These are phyloP conservation scores for Apistogramma diplotaenia DNA, from an alignment of 2,113 vertebrate species.

Conservation along the genomic window DNA sequence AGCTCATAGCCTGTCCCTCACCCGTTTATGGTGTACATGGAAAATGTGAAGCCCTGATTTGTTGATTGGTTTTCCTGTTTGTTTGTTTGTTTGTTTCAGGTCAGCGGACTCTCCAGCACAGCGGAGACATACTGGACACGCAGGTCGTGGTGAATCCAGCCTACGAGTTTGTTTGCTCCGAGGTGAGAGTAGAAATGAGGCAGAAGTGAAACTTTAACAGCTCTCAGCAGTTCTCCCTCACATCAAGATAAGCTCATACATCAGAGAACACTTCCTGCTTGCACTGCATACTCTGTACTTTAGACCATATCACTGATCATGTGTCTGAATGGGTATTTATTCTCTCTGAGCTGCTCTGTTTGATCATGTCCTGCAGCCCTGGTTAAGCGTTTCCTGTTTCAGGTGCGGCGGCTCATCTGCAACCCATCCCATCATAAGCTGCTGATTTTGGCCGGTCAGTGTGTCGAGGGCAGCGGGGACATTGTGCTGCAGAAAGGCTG, in stretches of 20 bases:
- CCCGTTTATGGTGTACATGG: too few species aligned
- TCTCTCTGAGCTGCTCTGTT: background rate
- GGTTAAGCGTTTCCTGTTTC: background rate
- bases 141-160: slow-evolving; percentile 89
- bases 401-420: slow-evolving; percentile 87
- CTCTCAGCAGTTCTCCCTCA: accelerated
- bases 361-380: background rate
- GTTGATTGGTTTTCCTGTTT: background rate
- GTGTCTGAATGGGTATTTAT: background rate
- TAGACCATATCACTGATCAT: background rate
- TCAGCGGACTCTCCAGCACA: slow-evolving; percentile 88
- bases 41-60: background rate
- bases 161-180: slow-evolving; percentile 82
- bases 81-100: slow-evolving; percentile 69
- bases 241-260: background rate
- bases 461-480: slow-evolving; percentile 85
- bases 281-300: background rate
- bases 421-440: slow-evolving; percentile 85
- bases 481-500: slow-evolving; percentile 85
- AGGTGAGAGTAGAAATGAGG: slow-evolving; percentile 77
- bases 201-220: background rate
- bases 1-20: background rate
- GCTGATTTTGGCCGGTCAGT: slow-evolving; percentile 87
- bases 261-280: background rate
- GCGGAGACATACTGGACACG: slow-evolving; percentile 84